Conservation (phyloP, 1,140 invertebrate genomes). For the Temnothorax nylanderi region DNA sequence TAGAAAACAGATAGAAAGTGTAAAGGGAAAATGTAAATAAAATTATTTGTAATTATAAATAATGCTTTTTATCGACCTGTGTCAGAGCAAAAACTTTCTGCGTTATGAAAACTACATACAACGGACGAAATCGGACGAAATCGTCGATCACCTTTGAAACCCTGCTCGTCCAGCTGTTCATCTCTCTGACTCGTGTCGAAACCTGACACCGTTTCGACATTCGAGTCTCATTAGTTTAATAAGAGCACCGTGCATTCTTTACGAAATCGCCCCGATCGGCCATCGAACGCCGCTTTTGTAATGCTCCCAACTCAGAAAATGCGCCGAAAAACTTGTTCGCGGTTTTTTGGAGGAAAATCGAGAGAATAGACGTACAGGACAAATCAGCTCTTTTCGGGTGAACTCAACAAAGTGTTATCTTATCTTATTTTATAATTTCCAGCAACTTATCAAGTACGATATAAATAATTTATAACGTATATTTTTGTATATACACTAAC, state of each 20-base stretch:
- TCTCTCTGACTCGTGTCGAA: constrained; percentile 70
- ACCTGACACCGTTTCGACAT: constrained; percentile 72
- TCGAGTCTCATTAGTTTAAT: constrained; percentile 74
- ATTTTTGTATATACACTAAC: no score
- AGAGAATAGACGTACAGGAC: no score
- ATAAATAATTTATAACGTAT: not conserved
- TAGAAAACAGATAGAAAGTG: not conserved
- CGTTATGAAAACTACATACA: constrained; percentile 9
- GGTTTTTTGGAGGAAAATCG: not conserved
- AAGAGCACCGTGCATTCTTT: constrained; percentile 74
- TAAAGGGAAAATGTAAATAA: no score
- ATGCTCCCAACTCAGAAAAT: constrained; percentile 24
- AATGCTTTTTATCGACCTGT: not conserved
- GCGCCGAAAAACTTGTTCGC: constrained; percentile 3
- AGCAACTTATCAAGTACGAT: not conserved
- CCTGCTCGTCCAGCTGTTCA: constrained; percentile 69
- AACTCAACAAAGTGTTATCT: not conserved
- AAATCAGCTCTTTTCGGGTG: not conserved
- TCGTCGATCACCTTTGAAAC: constrained; percentile 69
- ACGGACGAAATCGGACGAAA: constrained; percentile 65
- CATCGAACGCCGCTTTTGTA: constrained; percentile 59
- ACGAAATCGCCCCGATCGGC: constrained; percentile 65
- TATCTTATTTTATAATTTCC: not conserved
- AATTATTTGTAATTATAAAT: constrained; percentile 19
- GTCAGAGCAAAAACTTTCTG: not conserved